Percentiles rank a stretch among this genome's conserved stretches.
These are phyloP conservation scores for Tenthredo notha DNA, from an alignment of 2,888 invertebrate species.

Conservation along the genomic window DNA sequence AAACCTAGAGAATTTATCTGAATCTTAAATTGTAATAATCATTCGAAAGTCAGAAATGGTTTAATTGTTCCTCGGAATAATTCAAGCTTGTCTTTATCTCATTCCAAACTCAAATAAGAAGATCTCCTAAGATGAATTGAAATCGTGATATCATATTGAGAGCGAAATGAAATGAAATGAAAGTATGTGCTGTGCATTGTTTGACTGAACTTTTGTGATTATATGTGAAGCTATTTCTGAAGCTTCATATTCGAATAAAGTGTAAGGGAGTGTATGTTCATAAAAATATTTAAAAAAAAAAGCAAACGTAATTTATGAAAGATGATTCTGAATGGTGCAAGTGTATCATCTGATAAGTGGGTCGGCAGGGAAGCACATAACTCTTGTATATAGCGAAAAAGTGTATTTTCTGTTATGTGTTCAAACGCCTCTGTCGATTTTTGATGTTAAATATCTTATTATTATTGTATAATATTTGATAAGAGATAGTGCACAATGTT, in stretches of 20 bases:
- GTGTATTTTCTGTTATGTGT: constrained; percentile 50
- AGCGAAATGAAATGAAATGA: neutral
- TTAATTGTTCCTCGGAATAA: neutral
- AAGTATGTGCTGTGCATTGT: constrained; percentile 27
- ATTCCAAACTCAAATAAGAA: neutral
- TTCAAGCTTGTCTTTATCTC: neutral
- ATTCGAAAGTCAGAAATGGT: neutral
- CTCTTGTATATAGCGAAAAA: constrained; percentile 50
- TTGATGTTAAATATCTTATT: constrained; percentile 52
- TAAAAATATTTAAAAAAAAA: constrained; percentile 40
- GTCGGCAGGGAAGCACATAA: constrained; percentile 46
- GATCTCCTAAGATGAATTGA: neutral
- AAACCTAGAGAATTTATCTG: neutral
- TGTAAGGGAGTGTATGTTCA: constrained; percentile 52
- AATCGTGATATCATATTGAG: neutral
- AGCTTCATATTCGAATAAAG: constrained; percentile 49
- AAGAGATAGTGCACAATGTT: constrained; percentile 48
- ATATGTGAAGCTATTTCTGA: constrained; percentile 45
- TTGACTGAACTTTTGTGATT: constrained; percentile 46
- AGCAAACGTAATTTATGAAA: constrained; percentile 43
- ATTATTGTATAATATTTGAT: constrained; percentile 50
- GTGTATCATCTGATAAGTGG: constrained; percentile 38
- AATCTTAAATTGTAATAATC: neutral
- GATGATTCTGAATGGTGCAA: constrained; percentile 44
- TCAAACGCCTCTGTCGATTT: constrained; percentile 39